phyloP scores from a whole-genome alignment of 1,140 invertebrate species.

The Achatina immaculata region DNA sequence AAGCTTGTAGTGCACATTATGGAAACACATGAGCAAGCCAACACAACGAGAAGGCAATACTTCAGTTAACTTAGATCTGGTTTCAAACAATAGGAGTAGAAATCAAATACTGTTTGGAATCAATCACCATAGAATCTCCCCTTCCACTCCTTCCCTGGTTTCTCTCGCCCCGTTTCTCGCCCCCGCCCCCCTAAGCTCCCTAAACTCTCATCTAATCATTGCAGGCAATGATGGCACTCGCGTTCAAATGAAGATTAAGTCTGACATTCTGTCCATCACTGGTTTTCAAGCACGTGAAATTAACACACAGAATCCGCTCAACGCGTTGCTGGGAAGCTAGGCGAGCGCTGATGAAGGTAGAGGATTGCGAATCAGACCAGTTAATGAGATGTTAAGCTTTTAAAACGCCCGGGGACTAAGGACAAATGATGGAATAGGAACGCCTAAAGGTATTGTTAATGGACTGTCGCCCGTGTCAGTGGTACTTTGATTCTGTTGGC shows the following conservation, averaged over 20 bases:
- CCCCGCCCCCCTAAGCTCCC: neutral
- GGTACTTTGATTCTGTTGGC: too few relatives aligned
- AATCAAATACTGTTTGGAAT: neutral
- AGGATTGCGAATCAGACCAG: neutral
- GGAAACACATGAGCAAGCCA: neutral
- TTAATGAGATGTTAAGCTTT: slow-evolving; percentile 26
- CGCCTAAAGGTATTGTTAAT: too few relatives aligned
- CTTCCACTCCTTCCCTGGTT: neutral
- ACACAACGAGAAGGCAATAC: neutral
- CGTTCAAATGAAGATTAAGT: slow-evolving; percentile 22
- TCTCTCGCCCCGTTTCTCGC: neutral
- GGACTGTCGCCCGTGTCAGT: too few relatives aligned
- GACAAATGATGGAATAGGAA: slow-evolving; percentile 6
- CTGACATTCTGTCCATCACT: slow-evolving; percentile 18
- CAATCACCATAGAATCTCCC: neutral
- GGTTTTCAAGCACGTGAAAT: slow-evolving; percentile 11
- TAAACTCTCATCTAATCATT: slow-evolving; percentile 5
- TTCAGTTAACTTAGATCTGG: neutral
- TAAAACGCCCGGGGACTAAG: slow-evolving; percentile 6
- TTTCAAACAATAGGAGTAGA: neutral
- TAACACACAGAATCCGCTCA: neutral
- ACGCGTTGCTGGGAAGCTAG: neutral
- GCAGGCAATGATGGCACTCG: slow-evolving; percentile 16
- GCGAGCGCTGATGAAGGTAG: neutral
- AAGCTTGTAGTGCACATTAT: neutral